Evolutionary conservation across 1,140 invertebrate species (phyloP).

Genomic region (Trachymyrmex cornetzi): DNA sequence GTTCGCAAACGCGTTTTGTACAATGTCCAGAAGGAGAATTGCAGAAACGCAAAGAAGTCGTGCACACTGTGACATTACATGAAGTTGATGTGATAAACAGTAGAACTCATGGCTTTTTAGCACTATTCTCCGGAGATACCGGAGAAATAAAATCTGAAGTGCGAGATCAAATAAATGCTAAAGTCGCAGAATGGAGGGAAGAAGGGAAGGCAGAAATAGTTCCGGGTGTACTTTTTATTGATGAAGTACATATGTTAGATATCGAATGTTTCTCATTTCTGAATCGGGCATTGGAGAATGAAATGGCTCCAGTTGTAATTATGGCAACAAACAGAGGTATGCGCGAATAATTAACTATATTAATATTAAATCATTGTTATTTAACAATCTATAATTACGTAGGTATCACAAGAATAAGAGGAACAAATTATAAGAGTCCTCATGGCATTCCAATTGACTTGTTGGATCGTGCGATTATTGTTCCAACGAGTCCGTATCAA

Average conservation of each 20-base stretch:
- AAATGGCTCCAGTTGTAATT: slow-evolving; percentile 98
- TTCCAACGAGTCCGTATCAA: slow-evolving; percentile 95
- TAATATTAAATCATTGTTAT: background rate
- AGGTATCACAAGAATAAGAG: slow-evolving; percentile 96
- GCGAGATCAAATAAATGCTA: slow-evolving; percentile 99
- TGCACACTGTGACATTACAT: slow-evolving; percentile 99
- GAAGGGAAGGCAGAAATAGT: slow-evolving; percentile 99
- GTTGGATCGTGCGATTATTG: slow-evolving; percentile 98
- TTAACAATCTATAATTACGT: slow-evolving; percentile 12
- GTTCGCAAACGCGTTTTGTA: slow-evolving; percentile 97
- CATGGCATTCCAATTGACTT: slow-evolving; percentile 99
- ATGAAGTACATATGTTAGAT: slow-evolving; percentile 99
- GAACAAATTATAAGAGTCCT: slow-evolving; percentile 97
- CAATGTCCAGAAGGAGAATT: slow-evolving; percentile 99
- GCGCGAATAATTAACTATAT: background rate
- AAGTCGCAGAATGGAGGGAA: slow-evolving; percentile 99
- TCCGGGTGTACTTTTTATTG: slow-evolving; percentile 97
- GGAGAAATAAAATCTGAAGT: slow-evolving; percentile 99
- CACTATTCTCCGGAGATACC: slow-evolving; percentile 99
- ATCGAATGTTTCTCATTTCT: slow-evolving; percentile 99
- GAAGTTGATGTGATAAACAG: slow-evolving; percentile 99
- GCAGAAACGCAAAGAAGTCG: slow-evolving; percentile 99
- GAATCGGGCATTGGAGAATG: slow-evolving; percentile 98
- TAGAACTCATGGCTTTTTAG: slow-evolving; percentile 98
- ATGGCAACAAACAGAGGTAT: slow-evolving; percentile 99